Percentiles rank a stretch among this genome's conserved stretches.
phyloP scores from a whole-genome alignment of 2,888 invertebrate species.

The Heliconius ismenius region DNA sequence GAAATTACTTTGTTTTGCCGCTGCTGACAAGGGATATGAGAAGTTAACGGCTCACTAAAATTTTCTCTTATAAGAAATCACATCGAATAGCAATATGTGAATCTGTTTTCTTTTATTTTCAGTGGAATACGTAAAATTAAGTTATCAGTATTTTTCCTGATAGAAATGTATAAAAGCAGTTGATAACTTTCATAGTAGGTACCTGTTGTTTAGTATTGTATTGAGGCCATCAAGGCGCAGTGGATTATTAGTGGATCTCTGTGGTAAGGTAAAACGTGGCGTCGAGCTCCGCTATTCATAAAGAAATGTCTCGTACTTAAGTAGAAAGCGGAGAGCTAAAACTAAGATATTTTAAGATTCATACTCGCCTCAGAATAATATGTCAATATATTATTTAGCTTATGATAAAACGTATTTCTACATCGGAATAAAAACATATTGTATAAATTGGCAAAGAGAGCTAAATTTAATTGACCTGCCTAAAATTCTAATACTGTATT shows the following conservation, averaged over 20 bases:
- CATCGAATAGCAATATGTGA: conserved; percentile 31
- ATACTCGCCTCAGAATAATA: background rate
- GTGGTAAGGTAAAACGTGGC: too few relatives aligned
- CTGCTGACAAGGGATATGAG: conserved; percentile 49
- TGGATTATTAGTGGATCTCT: too few relatives aligned
- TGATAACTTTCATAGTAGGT: background rate
- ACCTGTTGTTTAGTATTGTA: background rate
- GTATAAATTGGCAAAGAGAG: background rate
- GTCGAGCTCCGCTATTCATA: too few relatives aligned
- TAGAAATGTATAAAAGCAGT: background rate
- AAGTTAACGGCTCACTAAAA: conserved; percentile 48
- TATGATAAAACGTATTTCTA: background rate
- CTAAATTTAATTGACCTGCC: background rate
- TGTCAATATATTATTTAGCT: background rate
- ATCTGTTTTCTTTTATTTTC: conserved; percentile 26
- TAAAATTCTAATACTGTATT: background rate
- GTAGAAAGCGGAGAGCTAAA: background rate
- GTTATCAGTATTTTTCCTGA: background rate
- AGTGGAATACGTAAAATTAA: background rate
- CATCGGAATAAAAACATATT: background rate
- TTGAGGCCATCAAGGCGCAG: too few relatives aligned
- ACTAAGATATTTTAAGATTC: background rate
- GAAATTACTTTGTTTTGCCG: conserved; percentile 73
- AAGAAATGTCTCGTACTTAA: too few relatives aligned
- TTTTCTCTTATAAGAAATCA: conserved; percentile 39